Evolutionary conservation across 2,888 invertebrate genomes (phyloP).

Genomic region (Drosophila nigricruria): DNA sequence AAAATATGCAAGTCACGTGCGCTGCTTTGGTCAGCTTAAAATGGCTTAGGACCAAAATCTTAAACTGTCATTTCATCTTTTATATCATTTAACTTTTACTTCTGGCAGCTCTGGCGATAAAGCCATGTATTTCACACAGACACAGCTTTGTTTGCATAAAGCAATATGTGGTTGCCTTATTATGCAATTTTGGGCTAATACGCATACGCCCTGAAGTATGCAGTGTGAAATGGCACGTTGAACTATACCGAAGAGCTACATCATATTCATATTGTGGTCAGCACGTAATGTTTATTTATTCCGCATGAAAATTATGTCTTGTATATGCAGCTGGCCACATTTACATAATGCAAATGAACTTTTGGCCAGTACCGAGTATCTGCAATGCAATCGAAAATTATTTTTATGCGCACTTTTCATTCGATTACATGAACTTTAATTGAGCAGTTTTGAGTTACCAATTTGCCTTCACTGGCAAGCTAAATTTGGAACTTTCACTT

Average conservation of each 20-base stretch:
- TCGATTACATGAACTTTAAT: conserved; percentile 61
- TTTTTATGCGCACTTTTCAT: conserved; percentile 30
- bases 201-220: conserved; percentile 33
- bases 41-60: conserved; percentile 43
- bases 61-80: conserved; percentile 61
- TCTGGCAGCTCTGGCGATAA: conserved; percentile 18
- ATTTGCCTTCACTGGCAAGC: conserved; percentile 11
- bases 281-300: conserved; percentile 71
- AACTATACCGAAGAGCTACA: conserved; percentile 35
- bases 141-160: conserved; percentile 28
- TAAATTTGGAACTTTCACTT: conserved; percentile 18
- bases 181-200: conserved; percentile 57
- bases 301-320: conserved; percentile 49
- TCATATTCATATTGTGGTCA: conserved; percentile 68
- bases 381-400: conserved; percentile 20
- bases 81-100: conserved; percentile 38
- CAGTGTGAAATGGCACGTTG: conserved; percentile 35
- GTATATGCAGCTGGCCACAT: conserved; percentile 37
- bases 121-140: conserved; percentile 15
- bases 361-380: conserved; percentile 1
- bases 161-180: conserved; percentile 42
- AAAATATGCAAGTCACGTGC: conserved; percentile 59
- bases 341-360: conserved; percentile 71
- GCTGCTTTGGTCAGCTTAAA: conserved; percentile 45
- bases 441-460: conserved; percentile 44